Base-by-base conservation (phyloP, 2,888 invertebrate genomes). In the Eristalis intricaria region DNA sequence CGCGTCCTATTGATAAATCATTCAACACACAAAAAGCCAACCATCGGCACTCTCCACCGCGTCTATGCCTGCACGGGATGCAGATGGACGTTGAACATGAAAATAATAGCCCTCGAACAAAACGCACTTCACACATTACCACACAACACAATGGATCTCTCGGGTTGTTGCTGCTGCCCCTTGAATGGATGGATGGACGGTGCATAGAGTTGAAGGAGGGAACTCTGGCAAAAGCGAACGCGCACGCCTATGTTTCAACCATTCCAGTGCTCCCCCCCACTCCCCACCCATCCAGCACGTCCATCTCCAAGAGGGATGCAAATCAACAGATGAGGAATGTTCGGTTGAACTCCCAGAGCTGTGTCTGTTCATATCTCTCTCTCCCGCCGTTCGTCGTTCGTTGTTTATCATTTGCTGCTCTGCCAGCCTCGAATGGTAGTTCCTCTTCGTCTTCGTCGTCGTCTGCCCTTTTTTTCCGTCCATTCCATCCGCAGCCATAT, bases 101-200 rank as follows among this genome's bases (percentile, higher is more conserved):
- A 84, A 88, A 88, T 88, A 88, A 88, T 88, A 84, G 88, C 77
- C 77, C 88, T 88, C 81, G 74, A 84, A 88, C 88, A 84, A 88
- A 88, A 88, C 84, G 84, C 88, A 88, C 84, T 88, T 88, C 88
- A 88, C 88, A 88, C 88, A 88, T 88, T 84, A 88, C 88, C 80
- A 84, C 88, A 69, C 80, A 32, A 56, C 76, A 88, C 84, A 88
- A 88, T 88, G 84, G 80, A 80, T 66, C 69, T 69, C 74, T 77
- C 76, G 66, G 66, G 85, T 70, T 69, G 40, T 40, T 56, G 68
- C 61, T 32, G 32, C 32, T 32, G 32, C 29, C 29, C 58, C 56
- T 5, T 43, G 38, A 35, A 66, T 38, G 38, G 43, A 66, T 38
- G 65, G 63, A 23, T 29, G 8, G 22, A 50, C 2, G 50, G 50